Evolutionary conservation across 2,888 invertebrate species (phyloP), one percentile per base, ranked within the genome.

Genomic region (Brachynemurus nebulosus): DNA sequence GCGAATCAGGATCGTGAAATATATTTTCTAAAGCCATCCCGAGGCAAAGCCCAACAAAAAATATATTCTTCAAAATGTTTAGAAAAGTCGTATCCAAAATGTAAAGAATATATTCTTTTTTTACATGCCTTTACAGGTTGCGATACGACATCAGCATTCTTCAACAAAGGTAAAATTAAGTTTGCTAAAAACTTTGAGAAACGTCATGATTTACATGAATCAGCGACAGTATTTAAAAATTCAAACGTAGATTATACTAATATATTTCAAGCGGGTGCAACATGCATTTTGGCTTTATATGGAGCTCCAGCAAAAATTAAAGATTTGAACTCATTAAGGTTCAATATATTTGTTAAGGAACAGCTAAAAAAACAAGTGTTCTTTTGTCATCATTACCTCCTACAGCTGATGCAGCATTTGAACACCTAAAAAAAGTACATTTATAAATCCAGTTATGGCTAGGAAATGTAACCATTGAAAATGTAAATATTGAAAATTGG

Each of bases 61-160:
- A 27, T 21, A 20, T 47, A 39, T 23, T 48, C 45, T 33, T 41
- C 45, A 19, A 42, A 42, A n/a, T 45, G 40, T 20, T 42, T 47
- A 37, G 27, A 47, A 34, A 37, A 18, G 40, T n/a, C 34, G 38
- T 41, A 37, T 37, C 41, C 37, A 30, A 47, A 34, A 37, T 45
- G 27, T 47, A 45, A 47, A 48, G 23, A 49, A 36, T 39, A 51
- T 46, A 48, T 40, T 42, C 33, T 51, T 21, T 52, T 52, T 42
- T 40, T 47, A 20, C 49, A 51, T 37, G 46, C 50, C 9, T 33
- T 49, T 6, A 49, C 47, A 40, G 49, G 48, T 30, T 48, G 46
- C 41, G 45, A 50, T 18, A 50, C 46, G 16, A 47, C 45, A 16
- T 52, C 49, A 23, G 46, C 47, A 23, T 47, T 48, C 35, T 51